These are phyloP conservation scores for Ctenopoma kingsleyae DNA, from an alignment of 2,797 vertebrate genomes.

Conservation along the genomic window DNA sequence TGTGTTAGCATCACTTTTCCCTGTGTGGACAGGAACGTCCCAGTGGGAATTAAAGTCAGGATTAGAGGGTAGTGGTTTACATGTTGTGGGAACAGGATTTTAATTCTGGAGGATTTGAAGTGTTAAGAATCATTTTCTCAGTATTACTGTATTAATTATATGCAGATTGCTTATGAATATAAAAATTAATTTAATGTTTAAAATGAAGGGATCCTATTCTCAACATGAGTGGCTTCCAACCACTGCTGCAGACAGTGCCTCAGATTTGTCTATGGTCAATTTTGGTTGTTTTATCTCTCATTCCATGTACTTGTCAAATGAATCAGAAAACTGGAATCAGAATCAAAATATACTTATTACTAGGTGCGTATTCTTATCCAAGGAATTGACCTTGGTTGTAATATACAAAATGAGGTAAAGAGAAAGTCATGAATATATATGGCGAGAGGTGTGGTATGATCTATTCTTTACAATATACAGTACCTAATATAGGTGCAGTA, in stretches of 20 bases:
- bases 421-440: too few species aligned
- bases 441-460: too few species aligned
- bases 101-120: neutral
- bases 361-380: too few species aligned
- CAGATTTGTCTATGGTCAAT: neutral
- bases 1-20: conserved; percentile 2
- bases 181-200: neutral
- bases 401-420: too few species aligned
- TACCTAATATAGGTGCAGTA: too few species aligned
- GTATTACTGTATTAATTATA: neutral
- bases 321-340: too few species aligned
- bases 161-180: neutral
- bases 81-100: neutral
- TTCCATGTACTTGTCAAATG: too few species aligned
- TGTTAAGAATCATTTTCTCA: neutral
- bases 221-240: neutral
- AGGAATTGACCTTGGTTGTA: too few species aligned
- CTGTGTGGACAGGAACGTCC: neutral
- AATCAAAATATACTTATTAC: too few species aligned
- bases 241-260: too few species aligned
- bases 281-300: too few species aligned
- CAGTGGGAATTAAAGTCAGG: neutral
- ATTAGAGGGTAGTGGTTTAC: neutral
- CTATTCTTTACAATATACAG: too few species aligned
- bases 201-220: neutral